Conservation (phyloP, 2,888 invertebrate species). For the Tipula confusa region DNA sequence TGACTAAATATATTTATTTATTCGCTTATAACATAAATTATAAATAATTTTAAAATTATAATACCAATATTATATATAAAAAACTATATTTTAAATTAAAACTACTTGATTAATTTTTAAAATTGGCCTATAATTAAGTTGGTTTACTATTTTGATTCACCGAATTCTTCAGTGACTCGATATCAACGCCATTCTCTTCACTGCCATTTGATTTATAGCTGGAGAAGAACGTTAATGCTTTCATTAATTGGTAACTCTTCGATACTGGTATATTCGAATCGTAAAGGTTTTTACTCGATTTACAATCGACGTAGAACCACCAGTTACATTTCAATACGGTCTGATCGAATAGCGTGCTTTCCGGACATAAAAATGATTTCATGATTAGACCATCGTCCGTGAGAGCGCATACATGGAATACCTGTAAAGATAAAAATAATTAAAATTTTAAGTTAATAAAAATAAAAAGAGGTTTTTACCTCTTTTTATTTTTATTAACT, state of each 20-base stretch:
- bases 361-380: slow-evolving; percentile 88
- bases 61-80: neutral
- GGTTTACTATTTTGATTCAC: slow-evolving; percentile 32
- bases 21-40: neutral
- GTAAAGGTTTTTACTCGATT: slow-evolving; percentile 71
- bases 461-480: too few species aligned
- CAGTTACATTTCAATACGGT: slow-evolving; percentile 88
- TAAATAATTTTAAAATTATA: neutral
- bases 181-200: slow-evolving; percentile 35
- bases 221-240: slow-evolving; percentile 83
- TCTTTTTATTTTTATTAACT: too few species aligned
- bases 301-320: slow-evolving; percentile 93
- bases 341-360: slow-evolving; percentile 86
- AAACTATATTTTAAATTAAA: slow-evolving; percentile 21
- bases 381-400: slow-evolving; percentile 85
- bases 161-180: slow-evolving; percentile 38
- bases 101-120: neutral
- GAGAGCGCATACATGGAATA: slow-evolving; percentile 85
- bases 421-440: slow-evolving; percentile 52
- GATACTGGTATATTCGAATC: slow-evolving; percentile 88
- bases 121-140: neutral
- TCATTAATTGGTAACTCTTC: slow-evolving; percentile 88
- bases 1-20: neutral
- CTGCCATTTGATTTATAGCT: slow-evolving; percentile 66
- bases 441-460: too few species aligned